Evolutionary conservation across 1,140 invertebrate genomes (phyloP), one percentile per base, ranked within the genome.

Genomic region (Drosophila pachea): DNA sequence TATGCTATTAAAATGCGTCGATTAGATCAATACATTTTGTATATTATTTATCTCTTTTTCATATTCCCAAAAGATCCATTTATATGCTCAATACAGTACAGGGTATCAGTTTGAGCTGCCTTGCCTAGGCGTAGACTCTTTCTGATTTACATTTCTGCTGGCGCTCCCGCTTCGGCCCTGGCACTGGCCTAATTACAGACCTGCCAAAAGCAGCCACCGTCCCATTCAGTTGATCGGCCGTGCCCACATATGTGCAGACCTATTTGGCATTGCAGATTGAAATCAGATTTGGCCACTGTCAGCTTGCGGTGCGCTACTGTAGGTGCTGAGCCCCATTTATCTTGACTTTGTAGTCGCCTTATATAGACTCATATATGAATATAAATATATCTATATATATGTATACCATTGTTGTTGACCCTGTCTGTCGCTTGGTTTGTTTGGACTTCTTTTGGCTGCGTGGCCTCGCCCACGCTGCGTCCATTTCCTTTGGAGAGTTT

Each of bases 131-230:
- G 53, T 56, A 73, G 45, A 42, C 55, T 45, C 35, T 61, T 68
- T 84, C 55, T 78, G 79, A 84, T 84, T 82, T 74, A 64, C 61
- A 62, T 67, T 78, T 45, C 36, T n/a, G n/a, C n/a, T n/a, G 55
- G 32, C 68, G 62, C 42, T 42, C 42, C 36, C 31, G 11, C 5
- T 8, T 22, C 4, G 36, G 16, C 29, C 8, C 11, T 55, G 55
- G 56, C 73, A 14, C 60, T 48, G 58, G 43, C 56, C 53, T 83
- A 83, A 83, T 78, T 78, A 84, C 72, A 69, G 68, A 52, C 33
- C 49, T 66, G 55, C 62, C 48, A 70, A 53, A 70, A 52, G 59
- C 22, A 49, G 45, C 22, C 54, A n/a, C 29, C 14, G 49, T 12
- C 14, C 43, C 61, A 64, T 22, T 22, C 60, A 64, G 36, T 56